Conservation (phyloP, 2,797 vertebrate genomes). For the Pelodytes ibericus region DNA sequence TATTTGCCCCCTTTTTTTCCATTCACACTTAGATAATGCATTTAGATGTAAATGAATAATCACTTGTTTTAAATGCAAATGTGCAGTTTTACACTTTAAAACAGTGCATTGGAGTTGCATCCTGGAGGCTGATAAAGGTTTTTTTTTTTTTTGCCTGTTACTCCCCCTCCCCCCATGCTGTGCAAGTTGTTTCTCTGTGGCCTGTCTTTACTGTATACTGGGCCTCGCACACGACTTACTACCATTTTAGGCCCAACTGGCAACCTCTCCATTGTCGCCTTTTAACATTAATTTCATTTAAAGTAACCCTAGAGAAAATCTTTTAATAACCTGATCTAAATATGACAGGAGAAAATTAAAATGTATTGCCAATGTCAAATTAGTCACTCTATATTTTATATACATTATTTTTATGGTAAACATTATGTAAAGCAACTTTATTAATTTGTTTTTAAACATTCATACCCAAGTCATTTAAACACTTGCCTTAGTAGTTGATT, state of each 20-base stretch:
- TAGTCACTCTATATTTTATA: no score
- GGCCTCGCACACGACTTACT: slow-evolving; percentile 25
- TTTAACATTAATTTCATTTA: background rate
- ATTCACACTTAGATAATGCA: background rate
- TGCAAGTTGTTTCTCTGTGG: slow-evolving; percentile 24
- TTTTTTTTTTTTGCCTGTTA: background rate
- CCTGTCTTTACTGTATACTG: slow-evolving; percentile 2
- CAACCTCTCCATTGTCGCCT: background rate
- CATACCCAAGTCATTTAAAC: no score
- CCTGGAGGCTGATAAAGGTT: slow-evolving; percentile 13
- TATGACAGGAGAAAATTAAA: background rate
- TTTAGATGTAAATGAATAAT: slow-evolving; percentile 13
- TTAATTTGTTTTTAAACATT: no score
- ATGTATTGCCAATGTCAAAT: background rate
- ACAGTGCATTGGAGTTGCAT: slow-evolving; percentile 9
- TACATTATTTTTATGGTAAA: no score
- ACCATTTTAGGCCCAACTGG: slow-evolving; percentile 40
- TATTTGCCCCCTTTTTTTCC: background rate
- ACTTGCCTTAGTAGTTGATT: no score
- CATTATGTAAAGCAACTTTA: no score
- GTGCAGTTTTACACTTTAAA: slow-evolving; percentile 33
- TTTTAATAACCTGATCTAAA: background rate
- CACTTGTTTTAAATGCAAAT: slow-evolving; percentile 42
- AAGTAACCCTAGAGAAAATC: background rate
- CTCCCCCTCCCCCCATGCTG: background rate